phyloP scores from a whole-genome alignment of 2,888 invertebrate species.

The Chirona hameri region DNA sequence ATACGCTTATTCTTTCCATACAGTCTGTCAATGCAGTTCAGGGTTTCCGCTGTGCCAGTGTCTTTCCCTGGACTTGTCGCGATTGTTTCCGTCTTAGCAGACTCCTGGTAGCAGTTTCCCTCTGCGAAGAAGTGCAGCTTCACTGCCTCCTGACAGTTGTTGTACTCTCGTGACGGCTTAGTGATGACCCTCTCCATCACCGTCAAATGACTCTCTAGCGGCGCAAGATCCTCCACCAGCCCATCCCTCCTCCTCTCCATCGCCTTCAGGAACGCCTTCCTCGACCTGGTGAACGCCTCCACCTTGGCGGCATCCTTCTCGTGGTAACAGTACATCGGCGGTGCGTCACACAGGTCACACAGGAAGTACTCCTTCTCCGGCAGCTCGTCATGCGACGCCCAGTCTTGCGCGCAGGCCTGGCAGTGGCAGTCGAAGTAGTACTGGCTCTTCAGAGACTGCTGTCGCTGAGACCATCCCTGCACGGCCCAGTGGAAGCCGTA shows the following conservation, averaged over 20 bases:
- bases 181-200: background rate
- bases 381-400: constrained; percentile 42
- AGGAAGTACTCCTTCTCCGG: background rate
- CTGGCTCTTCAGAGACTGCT: constrained; percentile 46
- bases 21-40: background rate
- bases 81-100: background rate
- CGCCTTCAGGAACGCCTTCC: background rate
- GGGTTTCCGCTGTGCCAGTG: background rate
- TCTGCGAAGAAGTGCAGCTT: background rate
- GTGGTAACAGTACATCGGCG: background rate
- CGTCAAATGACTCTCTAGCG: background rate
- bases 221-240: too few relatives aligned
- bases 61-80: too few relatives aligned
- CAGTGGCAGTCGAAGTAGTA: constrained; percentile 51
- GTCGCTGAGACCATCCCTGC: constrained; percentile 44
- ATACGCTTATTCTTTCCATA: background rate
- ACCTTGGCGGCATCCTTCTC: background rate
- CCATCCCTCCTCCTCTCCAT: background rate
- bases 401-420: constrained; percentile 48
- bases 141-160: background rate
- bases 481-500: constrained; percentile 51
- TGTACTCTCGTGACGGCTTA: background rate
- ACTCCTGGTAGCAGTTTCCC: background rate
- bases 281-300: background rate
- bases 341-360: background rate